Evolutionary conservation across 1,140 invertebrate genomes (phyloP), one percentile per base, ranked within the genome.

Genomic region (Zaprionus gabonicus): DNA sequence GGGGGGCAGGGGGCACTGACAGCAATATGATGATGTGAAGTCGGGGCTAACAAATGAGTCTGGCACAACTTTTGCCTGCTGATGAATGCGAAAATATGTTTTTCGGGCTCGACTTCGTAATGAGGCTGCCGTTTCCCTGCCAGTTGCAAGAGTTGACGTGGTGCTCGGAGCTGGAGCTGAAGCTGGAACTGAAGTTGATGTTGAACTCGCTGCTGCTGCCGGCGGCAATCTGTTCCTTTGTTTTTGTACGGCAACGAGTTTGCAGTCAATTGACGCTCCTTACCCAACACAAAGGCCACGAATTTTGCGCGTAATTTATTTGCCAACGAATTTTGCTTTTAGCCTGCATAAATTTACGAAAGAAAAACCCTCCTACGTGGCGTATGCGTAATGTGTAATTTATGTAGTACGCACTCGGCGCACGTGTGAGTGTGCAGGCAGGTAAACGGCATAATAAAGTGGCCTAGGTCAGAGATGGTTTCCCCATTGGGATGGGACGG

Each of bases 81-180:
- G 85, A 88, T 88, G 85, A 90, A 88, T 88, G 85, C 76, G 85
- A 85, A 80, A 88, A 90, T 88, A 85, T 90, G 81, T 81, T 88
- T 80, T 88, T 46, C 75, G 71, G 46, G 46, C 17, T 46, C 72
- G 79, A 85, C 85, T 85, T 59, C 70, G 81, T 88, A 88, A 90
- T 88, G 81, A 90, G 85, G 83, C 60, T 76, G 72, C 66, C 73
- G 20, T 27, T 49, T 28, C 23, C 23, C n/a, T 34, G 25, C 60
- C 25, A 46, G 41, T 46, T 46, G 46, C 20, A 25, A 51, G 46
- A 25, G 20, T 51, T 51, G 10, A 25, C 9, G 46, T 23, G 41
- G n/a, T 5, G 27, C 59, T 36, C 9, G 46, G 13, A 13, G 13
- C 51, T 34, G 38, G 38, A 13, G 10, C 31, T 34, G 31, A 46